A percentile compares a stretch with the other conserved stretches of the same genome.
These are phyloP conservation scores for Minunthozetes semirufus DNA, from an alignment of 2,888 invertebrate genomes.

Conservation along the genomic window DNA sequence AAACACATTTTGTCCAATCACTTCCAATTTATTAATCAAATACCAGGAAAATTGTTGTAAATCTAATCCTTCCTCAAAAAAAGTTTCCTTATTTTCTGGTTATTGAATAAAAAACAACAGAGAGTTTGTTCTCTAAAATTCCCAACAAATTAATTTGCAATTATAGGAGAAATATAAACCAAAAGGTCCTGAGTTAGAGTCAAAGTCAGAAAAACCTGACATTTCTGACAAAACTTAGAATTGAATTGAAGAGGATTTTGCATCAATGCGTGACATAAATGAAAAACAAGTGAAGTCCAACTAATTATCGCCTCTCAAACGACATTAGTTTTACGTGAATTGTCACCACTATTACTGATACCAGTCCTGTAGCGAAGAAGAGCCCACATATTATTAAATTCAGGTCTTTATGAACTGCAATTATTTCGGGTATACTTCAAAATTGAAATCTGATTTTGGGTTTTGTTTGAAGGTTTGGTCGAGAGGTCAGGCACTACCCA, in stretches of 20 bases:
- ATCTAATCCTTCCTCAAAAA: background rate
- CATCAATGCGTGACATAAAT: slow-evolving; percentile 2
- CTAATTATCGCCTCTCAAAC: slow-evolving; percentile 16
- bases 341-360: background rate
- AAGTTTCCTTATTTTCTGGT: background rate
- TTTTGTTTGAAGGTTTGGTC: too few relatives aligned
- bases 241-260: background rate
- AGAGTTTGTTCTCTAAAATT: background rate
- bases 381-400: too few relatives aligned
- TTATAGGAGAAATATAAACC: background rate
- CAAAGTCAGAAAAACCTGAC: too few relatives aligned
- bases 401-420: too few relatives aligned
- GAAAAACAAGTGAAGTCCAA: background rate
- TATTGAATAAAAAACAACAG: background rate
- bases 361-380: background rate
- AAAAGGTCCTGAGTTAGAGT: too few relatives aligned
- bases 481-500: too few relatives aligned
- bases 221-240: background rate
- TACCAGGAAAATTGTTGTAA: background rate
- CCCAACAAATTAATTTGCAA: background rate
- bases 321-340: background rate
- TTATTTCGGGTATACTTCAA: too few relatives aligned
- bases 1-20: too few relatives aligned
- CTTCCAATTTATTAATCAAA: background rate
- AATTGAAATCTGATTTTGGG: too few relatives aligned